A percentile compares a stretch with the other conserved stretches of the same genome.
Evolutionary conservation across 2,888 invertebrate genomes (phyloP).

Genomic region (Thera obeliscata): DNA sequence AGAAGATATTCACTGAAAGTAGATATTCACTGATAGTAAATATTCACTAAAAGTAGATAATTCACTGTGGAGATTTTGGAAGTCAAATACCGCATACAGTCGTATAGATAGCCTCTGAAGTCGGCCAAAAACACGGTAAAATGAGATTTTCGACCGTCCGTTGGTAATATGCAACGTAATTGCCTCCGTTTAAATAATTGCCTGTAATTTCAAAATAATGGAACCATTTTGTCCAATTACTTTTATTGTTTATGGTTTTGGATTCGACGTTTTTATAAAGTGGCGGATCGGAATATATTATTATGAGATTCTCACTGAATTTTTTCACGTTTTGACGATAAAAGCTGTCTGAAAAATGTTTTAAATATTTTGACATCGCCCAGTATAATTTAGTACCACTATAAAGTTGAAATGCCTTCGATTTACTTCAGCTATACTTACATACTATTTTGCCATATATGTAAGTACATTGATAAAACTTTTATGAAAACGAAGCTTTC

Average conservation of each 20-base stretch:
- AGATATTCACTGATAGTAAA: too few relatives aligned
- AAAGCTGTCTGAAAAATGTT: background rate
- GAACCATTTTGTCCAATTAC: slow-evolving; percentile 26
- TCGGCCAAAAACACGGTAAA: slow-evolving; percentile 9
- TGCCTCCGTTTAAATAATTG: slow-evolving; percentile 29
- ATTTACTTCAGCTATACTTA: too few relatives aligned
- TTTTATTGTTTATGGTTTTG: slow-evolving; percentile 20
- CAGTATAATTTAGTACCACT: too few relatives aligned
- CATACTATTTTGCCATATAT: background rate
- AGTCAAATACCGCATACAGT: background rate
- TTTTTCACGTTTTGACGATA: slow-evolving; percentile 2
- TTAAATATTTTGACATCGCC: too few relatives aligned
- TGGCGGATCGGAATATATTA: slow-evolving; percentile 3
- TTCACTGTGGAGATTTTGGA: too few relatives aligned
- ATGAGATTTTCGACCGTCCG: slow-evolving; percentile 1
- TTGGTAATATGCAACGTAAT: slow-evolving; percentile 7
- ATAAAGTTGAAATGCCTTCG: too few relatives aligned
- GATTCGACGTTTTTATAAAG: slow-evolving; percentile 17
- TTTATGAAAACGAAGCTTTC: slow-evolving; percentile 9
- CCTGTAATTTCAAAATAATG: slow-evolving; percentile 31
- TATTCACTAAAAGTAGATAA: too few relatives aligned
- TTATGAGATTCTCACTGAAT: background rate
- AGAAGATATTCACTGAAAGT: slow-evolving; percentile 23
- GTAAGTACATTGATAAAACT: slow-evolving; percentile 6
- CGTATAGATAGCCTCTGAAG: too few relatives aligned